Evolutionary conservation across 2,888 invertebrate species (phyloP).

Genomic region (Andrena camellia): DNA sequence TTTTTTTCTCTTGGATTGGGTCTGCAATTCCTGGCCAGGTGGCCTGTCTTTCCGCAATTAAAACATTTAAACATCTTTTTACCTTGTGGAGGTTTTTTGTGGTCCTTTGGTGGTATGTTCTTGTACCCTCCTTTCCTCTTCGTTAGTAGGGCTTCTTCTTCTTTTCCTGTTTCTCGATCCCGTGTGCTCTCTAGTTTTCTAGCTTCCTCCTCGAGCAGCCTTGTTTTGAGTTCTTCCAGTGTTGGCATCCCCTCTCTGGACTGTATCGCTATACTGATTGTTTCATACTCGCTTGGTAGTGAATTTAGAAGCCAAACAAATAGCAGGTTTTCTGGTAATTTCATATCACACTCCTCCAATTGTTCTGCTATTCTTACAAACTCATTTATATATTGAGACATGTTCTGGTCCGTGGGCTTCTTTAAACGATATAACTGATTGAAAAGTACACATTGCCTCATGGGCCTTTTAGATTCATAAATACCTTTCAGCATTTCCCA

Average conservation of each 20-base stretch:
- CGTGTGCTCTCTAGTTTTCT: not conserved
- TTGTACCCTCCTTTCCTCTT: not conserved
- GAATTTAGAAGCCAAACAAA: constrained; percentile 6
- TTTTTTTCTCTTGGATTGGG: not conserved
- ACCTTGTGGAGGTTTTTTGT: not conserved
- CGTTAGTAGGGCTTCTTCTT: constrained; percentile 2
- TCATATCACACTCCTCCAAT: constrained; percentile 1
- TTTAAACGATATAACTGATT: constrained; percentile 4
- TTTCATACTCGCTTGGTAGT: constrained; percentile 14
- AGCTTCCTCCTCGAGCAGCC: constrained; percentile 13
- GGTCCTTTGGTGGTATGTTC: not conserved
- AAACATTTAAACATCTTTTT: constrained; percentile 3
- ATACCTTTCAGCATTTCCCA: constrained; percentile 4
- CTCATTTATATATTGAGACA: constrained; percentile 12
- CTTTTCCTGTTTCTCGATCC: not conserved
- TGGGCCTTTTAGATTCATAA: constrained; percentile 13
- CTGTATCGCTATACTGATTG: constrained; percentile 11
- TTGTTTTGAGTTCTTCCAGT: constrained; percentile 6
- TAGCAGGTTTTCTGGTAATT: constrained; percentile 11
- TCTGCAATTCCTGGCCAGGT: constrained; percentile 10
- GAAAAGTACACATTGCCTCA: constrained; percentile 17
- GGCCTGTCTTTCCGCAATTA: constrained; percentile 10
- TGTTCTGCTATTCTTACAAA: constrained; percentile 2
- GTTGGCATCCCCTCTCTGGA: constrained; percentile 11
- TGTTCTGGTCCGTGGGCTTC: not conserved